Conservation (phyloP, 2,797 vertebrate species). For the Sebastiscus tertius region DNA sequence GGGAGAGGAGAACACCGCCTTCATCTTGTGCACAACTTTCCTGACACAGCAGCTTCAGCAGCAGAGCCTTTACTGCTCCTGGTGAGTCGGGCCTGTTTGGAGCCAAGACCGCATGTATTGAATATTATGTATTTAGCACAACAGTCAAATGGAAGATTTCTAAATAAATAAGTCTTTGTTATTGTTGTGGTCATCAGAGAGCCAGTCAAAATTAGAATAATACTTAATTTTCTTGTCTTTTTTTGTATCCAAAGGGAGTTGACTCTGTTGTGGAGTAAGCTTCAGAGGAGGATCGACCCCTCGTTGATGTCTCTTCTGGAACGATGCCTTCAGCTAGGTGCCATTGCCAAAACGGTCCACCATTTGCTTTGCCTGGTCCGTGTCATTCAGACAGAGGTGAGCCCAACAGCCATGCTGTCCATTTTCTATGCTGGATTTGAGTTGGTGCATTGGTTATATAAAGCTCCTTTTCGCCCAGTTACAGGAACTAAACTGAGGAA, state of each 20-base stretch:
- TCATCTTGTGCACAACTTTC: slow-evolving; percentile 97
- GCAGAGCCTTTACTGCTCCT: slow-evolving; percentile 92
- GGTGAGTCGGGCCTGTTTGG: slow-evolving; percentile 84
- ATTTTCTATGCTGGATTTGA: neutral
- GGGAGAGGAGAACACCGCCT: slow-evolving; percentile 94
- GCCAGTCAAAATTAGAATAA: neutral
- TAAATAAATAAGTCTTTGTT: neutral
- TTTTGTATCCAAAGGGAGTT: slow-evolving; percentile 88
- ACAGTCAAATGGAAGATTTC: neutral
- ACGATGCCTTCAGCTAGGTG: slow-evolving; percentile 96
- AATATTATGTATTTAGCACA: neutral
- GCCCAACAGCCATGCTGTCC: neutral
- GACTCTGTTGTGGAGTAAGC: slow-evolving; percentile 96
- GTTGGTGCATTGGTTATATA: neutral
- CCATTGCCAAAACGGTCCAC: slow-evolving; percentile 94
- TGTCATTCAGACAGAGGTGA: slow-evolving; percentile 95
- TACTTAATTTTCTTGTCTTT: neutral
- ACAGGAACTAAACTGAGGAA: neutral
- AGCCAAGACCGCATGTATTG: neutral
- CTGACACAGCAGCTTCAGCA: slow-evolving; percentile 98
- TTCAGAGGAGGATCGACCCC: slow-evolving; percentile 94
- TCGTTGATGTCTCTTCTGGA: slow-evolving; percentile 93
- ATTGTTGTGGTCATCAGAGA: neutral
- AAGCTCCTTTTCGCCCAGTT: neutral
- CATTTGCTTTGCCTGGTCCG: slow-evolving; percentile 96